Evolutionary conservation across 2,888 invertebrate species (phyloP).

Genomic region (Pseudococcus jackbeardsleyi): DNA sequence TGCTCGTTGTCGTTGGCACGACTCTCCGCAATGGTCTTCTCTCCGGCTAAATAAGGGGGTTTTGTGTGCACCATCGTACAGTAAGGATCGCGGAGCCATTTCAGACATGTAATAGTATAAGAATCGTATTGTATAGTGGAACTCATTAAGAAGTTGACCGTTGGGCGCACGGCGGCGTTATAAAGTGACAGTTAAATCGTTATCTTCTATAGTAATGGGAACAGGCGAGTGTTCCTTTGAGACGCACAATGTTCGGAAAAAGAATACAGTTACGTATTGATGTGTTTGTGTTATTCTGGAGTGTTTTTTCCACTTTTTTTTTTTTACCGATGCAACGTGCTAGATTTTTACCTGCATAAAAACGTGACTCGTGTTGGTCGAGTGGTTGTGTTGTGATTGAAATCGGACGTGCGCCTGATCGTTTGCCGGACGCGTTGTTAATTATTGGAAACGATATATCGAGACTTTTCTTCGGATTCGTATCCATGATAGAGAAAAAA

Average conservation of each 20-base stretch:
- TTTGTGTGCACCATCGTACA: background rate
- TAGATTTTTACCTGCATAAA: conserved; percentile 7
- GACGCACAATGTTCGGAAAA: background rate
- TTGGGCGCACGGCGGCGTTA: conserved; percentile 29
- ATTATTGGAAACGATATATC: background rate
- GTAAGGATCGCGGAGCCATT: conserved; percentile 27
- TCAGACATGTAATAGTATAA: background rate
- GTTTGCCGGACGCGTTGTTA: background rate
- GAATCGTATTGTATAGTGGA: conserved; percentile 26
- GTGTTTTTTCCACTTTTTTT: background rate
- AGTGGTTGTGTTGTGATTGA: conserved; percentile 14
- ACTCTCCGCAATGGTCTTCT: background rate
- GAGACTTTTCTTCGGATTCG: background rate
- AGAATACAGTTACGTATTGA: background rate
- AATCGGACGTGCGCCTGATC: conserved; percentile 18
- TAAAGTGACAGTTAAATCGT: conserved; percentile 56
- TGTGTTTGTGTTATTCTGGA: background rate
- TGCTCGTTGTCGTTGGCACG: background rate
- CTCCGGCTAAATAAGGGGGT: conserved; percentile 27
- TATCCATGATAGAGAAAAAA: background rate
- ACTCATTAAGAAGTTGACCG: conserved; percentile 49
- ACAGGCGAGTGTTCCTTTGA: conserved; percentile 34
- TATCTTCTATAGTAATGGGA: conserved; percentile 32
- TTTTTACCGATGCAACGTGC: background rate
- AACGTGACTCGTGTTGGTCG: conserved; percentile 32